A percentile compares a stretch with the other conserved stretches of the same genome.
Evolutionary conservation across 2,888 invertebrate species (phyloP).

Genomic region (Epirrita christyi): DNA sequence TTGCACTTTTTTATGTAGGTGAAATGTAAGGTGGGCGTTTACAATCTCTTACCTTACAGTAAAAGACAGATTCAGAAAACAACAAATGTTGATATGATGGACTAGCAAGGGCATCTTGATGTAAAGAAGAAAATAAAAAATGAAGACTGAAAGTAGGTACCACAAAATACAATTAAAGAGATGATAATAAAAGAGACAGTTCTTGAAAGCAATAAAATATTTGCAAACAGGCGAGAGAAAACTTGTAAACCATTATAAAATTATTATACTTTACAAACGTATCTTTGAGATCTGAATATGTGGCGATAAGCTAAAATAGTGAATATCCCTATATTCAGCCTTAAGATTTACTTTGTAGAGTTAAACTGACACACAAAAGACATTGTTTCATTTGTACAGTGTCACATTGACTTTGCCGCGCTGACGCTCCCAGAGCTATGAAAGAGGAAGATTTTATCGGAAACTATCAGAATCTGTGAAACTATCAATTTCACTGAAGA

Average conservation of each 20-base stretch:
- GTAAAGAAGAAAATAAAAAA: not conserved
- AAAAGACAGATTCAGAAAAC: slow-evolving; percentile 50
- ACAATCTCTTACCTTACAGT: slow-evolving; percentile 57
- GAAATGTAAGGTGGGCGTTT: slow-evolving; percentile 60
- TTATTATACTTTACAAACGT: slow-evolving; percentile 23
- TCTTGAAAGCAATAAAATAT: too few species aligned
- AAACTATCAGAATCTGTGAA: slow-evolving; percentile 37
- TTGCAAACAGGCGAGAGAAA: not conserved
- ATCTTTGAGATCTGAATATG: slow-evolving; percentile 35
- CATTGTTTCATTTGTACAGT: slow-evolving; percentile 72
- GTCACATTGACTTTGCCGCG: slow-evolving; percentile 45
- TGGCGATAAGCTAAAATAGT: slow-evolving; percentile 32
- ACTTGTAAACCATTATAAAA: not conserved
- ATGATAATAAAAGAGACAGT: too few species aligned
- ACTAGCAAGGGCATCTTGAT: slow-evolving; percentile 31
- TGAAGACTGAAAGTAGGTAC: slow-evolving; percentile 3
- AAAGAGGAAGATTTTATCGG: slow-evolving; percentile 40
- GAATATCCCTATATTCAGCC: slow-evolving; percentile 33
- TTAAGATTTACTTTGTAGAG: slow-evolving; percentile 41
- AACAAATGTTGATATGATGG: slow-evolving; percentile 53
- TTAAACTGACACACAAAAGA: slow-evolving; percentile 66
- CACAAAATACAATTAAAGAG: not conserved
- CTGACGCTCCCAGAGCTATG: slow-evolving; percentile 35
- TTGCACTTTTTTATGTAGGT: slow-evolving; percentile 33
- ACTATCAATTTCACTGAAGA: slow-evolving; percentile 32